Conservation (phyloP, 2,888 invertebrate genomes). For the Drosophila fungiperda region DNA sequence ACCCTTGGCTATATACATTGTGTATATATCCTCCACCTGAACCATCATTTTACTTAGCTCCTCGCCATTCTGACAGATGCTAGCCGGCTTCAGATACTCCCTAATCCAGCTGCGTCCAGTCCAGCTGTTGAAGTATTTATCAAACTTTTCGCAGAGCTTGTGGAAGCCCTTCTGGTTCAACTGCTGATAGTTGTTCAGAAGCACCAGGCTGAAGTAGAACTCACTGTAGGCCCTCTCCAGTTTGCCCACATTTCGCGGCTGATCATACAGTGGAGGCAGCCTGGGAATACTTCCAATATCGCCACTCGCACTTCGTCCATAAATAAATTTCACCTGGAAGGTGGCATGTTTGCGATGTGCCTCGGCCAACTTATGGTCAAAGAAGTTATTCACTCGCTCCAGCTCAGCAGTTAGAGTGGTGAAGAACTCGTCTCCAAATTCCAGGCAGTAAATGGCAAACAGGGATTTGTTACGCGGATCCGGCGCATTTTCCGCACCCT, state of each 20-base stretch:
- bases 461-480: conserved; percentile 85
- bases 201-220: conserved; percentile 97
- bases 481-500: conserved; percentile 93
- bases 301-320: neutral
- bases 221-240: conserved; percentile 97
- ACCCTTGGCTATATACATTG: conserved; percentile 93
- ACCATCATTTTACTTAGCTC: conserved; percentile 87
- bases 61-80: conserved; percentile 5
- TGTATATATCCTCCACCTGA: conserved; percentile 94
- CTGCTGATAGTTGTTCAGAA: conserved; percentile 98
- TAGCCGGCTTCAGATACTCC: conserved; percentile 90
- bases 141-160: conserved; percentile 98
- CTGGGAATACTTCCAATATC: neutral
- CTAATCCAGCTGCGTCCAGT: conserved; percentile 95
- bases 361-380: conserved; percentile 97
- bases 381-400: conserved; percentile 97
- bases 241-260: conserved; percentile 34
- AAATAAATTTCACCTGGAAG: conserved; percentile 86
- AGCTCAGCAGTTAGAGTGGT: conserved; percentile 95
- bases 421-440: conserved; percentile 96
- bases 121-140: conserved; percentile 92
- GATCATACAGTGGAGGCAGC: conserved; percentile 37
- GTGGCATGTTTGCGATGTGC: conserved; percentile 96
- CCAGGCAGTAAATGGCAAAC: neutral
- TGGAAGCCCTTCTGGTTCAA: conserved; percentile 98